These are phyloP conservation scores for Actias luna DNA, from an alignment of 2,888 invertebrate genomes.

Conservation along the genomic window DNA sequence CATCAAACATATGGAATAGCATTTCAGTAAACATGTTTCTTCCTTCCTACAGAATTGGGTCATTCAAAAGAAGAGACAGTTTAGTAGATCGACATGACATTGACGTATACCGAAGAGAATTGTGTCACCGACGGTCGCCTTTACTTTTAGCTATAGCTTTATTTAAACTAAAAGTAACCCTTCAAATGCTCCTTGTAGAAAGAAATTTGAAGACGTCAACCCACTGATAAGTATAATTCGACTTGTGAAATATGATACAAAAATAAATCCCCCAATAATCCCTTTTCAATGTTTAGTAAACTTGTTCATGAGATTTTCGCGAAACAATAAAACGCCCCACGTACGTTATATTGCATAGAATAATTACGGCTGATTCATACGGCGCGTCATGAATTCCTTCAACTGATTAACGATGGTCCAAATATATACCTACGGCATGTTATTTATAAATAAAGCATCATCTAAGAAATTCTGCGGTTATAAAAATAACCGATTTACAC, in stretches of 20 bases:
- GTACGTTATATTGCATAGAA: conserved; percentile 23
- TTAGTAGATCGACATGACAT: too few relatives aligned
- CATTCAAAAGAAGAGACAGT: too few relatives aligned
- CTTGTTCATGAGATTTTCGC: not conserved
- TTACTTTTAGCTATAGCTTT: too few relatives aligned
- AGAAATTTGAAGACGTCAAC: too few relatives aligned
- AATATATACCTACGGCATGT: conserved; percentile 35
- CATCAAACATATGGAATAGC: too few relatives aligned
- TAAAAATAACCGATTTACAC: not conserved
- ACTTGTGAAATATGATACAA: not conserved
- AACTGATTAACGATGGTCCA: conserved; percentile 35
- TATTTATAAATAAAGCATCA: conserved; percentile 26
- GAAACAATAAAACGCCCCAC: conserved; percentile 15
- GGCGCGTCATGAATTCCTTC: conserved; percentile 34
- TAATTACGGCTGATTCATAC: conserved; percentile 34
- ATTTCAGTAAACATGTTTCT: too few relatives aligned
- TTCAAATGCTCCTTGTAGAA: too few relatives aligned
- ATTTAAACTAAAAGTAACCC: too few relatives aligned
- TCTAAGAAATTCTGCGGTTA: conserved; percentile 4
- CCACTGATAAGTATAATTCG: too few relatives aligned
- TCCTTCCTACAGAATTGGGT: too few relatives aligned
- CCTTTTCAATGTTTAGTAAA: not conserved
- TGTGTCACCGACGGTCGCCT: too few relatives aligned
- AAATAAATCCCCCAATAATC: not conserved
- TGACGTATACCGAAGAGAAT: too few relatives aligned